A percentile compares a stretch with the other conserved stretches of the same genome.
Evolutionary conservation across 2,888 invertebrate species (phyloP).

Genomic region (Lepidocyrtoides sp.): DNA sequence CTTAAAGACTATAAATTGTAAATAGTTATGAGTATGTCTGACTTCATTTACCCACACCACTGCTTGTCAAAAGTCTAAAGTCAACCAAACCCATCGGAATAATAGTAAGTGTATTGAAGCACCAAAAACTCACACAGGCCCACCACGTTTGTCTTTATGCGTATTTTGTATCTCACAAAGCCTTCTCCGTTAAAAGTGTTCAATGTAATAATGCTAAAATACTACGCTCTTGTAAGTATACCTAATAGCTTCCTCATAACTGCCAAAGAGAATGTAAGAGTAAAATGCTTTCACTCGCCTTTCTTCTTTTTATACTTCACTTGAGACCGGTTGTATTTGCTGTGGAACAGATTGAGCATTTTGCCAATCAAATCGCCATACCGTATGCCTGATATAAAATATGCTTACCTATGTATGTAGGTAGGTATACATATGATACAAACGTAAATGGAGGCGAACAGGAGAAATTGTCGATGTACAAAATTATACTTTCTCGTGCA

Average conservation of each 20-base stretch:
- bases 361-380: neutral
- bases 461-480: neutral
- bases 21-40: neutral
- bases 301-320: no score
- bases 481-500: slow-evolving; percentile 26
- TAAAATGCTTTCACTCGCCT: neutral
- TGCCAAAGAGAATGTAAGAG: neutral
- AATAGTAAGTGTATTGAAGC: no score
- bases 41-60: neutral
- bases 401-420: neutral
- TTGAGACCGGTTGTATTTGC: neutral
- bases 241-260: neutral
- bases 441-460: neutral
- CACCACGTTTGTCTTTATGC: no score
- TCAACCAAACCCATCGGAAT: no score
- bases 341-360: neutral
- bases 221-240: neutral
- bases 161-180: no score
- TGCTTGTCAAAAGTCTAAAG: no score
- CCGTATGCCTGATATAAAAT: neutral
- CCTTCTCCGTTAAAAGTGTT: no score
- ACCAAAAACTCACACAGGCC: no score
- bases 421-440: neutral
- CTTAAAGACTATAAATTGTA: neutral
- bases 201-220: no score